These are phyloP conservation scores for Dryococelus australis DNA, from an alignment of 2,888 invertebrate genomes.

Conservation along the genomic window DNA sequence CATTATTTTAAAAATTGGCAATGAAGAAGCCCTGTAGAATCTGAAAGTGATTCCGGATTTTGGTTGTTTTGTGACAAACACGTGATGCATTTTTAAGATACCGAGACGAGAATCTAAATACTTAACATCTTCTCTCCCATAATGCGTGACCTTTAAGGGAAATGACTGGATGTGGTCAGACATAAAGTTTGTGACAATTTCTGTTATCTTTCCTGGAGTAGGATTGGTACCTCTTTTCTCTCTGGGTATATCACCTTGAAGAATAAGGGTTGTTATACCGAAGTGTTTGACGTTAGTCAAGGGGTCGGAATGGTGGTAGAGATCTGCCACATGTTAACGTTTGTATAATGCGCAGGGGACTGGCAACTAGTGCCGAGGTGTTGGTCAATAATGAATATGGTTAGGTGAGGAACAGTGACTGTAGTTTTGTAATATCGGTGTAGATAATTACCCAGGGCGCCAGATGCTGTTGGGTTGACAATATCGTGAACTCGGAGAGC, in stretches of 20 bases:
- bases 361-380: too few relatives aligned
- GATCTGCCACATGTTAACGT: too few relatives aligned
- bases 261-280: too few relatives aligned
- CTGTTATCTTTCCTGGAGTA: neutral
- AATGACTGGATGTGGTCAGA: slow-evolving; percentile 11
- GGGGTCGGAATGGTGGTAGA: too few relatives aligned
- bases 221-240: slow-evolving; percentile 12
- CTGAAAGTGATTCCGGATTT: neutral
- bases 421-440: too few relatives aligned
- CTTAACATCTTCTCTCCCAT: neutral
- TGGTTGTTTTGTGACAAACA: neutral
- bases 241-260: neutral
- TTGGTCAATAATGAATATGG: too few relatives aligned
- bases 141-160: neutral
- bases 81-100: neutral
- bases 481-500: too few relatives aligned
- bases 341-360: too few relatives aligned
- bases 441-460: too few relatives aligned
- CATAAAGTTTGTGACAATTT: neutral
- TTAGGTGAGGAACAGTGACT: too few relatives aligned
- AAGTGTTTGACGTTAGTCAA: too few relatives aligned
- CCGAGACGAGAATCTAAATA: slow-evolving; percentile 3
- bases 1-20: slow-evolving; percentile 13
- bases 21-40: neutral
- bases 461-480: too few relatives aligned